Evolutionary conservation across 1,140 invertebrate genomes (phyloP), one percentile per base, ranked within the genome.

Genomic region (Drosophila sp.): DNA sequence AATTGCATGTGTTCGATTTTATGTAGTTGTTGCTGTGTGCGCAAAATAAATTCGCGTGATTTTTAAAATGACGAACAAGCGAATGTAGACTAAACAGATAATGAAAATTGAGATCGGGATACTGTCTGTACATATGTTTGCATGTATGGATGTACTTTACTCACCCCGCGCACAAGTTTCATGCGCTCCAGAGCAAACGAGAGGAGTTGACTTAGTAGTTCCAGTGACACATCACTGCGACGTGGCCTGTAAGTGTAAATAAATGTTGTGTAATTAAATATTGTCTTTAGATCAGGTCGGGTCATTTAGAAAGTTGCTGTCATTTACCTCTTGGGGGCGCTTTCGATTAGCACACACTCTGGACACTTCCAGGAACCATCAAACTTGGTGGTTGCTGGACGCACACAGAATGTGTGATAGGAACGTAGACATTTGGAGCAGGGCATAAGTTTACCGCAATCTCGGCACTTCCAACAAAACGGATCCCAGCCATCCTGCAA

Each of bases 381-480:
- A 16, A 93, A 92, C 7, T 92, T 92, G 3, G 92, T 92, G 18
- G 93, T 92, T 7, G 94, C 94, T 64, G 94, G 93, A 4, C 93
- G 93, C 25, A 96, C 92, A 92, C 97, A 98, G 83, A 94, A 95
- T 3, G 93, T 93, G 92, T 98, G 97, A 92, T 94, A 98, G 0
- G 96, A 95, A 7, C 97, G 93, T n/a, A 96, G 96, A 92, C 97
- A 99, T 25, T 95, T 94, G 67, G 95, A 95, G 91, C 97, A 98
- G 14, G 94, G 92, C 81, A 95, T 92, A 4, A 93, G 87, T 0
- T 80, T 66, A 13, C 66, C 81, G 53, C 95, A 94, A 72, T 94
- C 94, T 67, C 97, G 96, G 90, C 97, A 99, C 45, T 96, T 92
- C 97, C 97, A 99, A 91, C 97, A 99, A 87, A 95, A 98, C 43